Evolutionary conservation across 2,888 invertebrate genomes (phyloP), one percentile per base, ranked within the genome.

Genomic region (Lydus trimaculatus): DNA sequence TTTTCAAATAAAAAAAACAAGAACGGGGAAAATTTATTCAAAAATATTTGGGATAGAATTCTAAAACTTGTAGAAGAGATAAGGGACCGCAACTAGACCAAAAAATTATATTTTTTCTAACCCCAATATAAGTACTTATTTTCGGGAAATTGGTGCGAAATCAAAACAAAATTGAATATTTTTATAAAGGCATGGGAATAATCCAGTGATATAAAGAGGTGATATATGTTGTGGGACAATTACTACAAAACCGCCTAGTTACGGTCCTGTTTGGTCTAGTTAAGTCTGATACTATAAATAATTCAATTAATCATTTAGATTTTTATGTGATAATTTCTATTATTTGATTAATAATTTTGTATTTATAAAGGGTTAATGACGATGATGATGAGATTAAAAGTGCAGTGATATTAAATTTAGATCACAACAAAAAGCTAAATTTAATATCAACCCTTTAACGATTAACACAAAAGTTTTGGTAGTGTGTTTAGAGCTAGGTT

Each of bases 1-100:
- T 79, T 74, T 25, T 25, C 20, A 11, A 5, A 36, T 8, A 48
- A 4, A 5, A 3, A n/a, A 48, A 48, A 6, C 23, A 13, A 23
- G 25, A 23, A 5, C 20, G 11, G 25, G 5, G 20, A 52, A 52
- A 23, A 48, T 48, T 48, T 48, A 23, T 48, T 9, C 48, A 20
- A n/a, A n/a, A n/a, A n/a, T 48, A 48, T 20, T 48, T 23, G 48
- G 20, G 9, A n/a, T 48, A 48, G 20, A 20, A 20, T 23, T 36
- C 43, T 43, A 48, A 20, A 48, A 11, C 48, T 20, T 23, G 48
- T 48, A 48, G 48, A 20, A n/a, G 39, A 43, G 17, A 43, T 43
- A 11, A 9, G 9, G 48, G 20, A 48, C 48, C 48, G 48, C 9
- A 48, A 48, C 20, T 48, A 48, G 48, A 43, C 13, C 13, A 9